phyloP scores from a whole-genome alignment of 2,113 vertebrate species.

The Tragulus kanchil region DNA sequence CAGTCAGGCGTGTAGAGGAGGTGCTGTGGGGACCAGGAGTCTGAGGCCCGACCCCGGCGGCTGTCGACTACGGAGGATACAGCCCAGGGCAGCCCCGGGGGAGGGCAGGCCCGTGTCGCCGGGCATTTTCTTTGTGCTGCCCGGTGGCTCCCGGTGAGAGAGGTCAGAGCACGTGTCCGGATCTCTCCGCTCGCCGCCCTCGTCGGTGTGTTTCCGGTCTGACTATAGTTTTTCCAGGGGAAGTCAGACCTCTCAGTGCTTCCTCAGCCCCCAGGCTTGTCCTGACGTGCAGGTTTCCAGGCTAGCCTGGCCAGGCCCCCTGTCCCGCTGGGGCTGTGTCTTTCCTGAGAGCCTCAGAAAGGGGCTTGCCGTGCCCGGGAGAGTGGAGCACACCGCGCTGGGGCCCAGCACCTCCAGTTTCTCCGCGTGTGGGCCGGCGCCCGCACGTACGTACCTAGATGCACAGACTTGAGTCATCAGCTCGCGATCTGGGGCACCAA shows the following conservation, averaged over 20 bases:
- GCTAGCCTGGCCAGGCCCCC: not conserved
- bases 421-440: rapidly evolving
- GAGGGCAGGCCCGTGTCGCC: not conserved
- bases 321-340: not conserved
- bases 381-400: not conserved
- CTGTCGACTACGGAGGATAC: not conserved
- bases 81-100: not conserved
- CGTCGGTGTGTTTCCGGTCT: constrained; percentile 74
- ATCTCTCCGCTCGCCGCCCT: constrained; percentile 49
- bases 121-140: constrained; percentile 50
- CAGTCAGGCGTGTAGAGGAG: not conserved
- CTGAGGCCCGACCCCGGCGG: not conserved
- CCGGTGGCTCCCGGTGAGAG: not conserved
- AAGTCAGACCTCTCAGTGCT: constrained; percentile 72
- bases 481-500: not conserved
- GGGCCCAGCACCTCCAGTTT: not conserved
- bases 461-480: not conserved
- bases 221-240: constrained; percentile 76
- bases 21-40: not conserved
- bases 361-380: not conserved
- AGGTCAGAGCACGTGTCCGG: not conserved
- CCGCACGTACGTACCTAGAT: not conserved
- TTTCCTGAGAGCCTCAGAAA: constrained; percentile 58
- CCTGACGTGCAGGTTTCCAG: constrained; percentile 31
- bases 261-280: constrained; percentile 43